A percentile compares a stretch with the other conserved stretches of the same genome.
Conservation (phyloP, 2,888 invertebrate species). For the Saturnia japonica region DNA sequence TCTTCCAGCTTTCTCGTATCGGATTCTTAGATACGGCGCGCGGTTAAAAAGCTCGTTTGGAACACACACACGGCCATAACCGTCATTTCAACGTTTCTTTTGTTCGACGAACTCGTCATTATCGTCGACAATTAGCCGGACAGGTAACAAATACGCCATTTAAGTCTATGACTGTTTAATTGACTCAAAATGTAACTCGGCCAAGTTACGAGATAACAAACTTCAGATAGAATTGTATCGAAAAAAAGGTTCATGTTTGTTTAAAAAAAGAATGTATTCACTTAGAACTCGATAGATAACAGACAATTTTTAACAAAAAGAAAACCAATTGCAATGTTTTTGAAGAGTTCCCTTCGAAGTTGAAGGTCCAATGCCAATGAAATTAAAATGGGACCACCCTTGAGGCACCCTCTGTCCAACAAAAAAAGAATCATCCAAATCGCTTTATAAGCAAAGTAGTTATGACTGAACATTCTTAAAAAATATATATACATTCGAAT, state of each 20-base stretch:
- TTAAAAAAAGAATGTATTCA: neutral
- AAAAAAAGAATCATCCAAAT: too few species aligned
- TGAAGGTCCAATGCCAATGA: too few species aligned
- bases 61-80: slow-evolving; percentile 19
- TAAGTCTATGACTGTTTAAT: slow-evolving; percentile 25
- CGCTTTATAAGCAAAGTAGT: too few species aligned
- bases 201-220: slow-evolving; percentile 6
- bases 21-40: slow-evolving; percentile 17
- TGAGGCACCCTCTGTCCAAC: too few species aligned
- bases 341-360: too few species aligned
- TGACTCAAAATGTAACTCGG: slow-evolving; percentile 10
- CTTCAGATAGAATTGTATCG: slow-evolving; percentile 1
- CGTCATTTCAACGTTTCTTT: slow-evolving; percentile 30
- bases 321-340: too few species aligned
- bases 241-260: neutral
- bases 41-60: slow-evolving; percentile 16
- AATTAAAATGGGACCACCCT: too few species aligned
- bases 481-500: too few species aligned
- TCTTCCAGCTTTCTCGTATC: neutral
- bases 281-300: neutral
- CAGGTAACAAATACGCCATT: slow-evolving; percentile 32
- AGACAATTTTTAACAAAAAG: too few species aligned
- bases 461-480: too few species aligned
- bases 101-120: slow-evolving; percentile 35
- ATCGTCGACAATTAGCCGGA: slow-evolving; percentile 39